Percentiles rank a stretch among this genome's conserved stretches.
phyloP scores from a whole-genome alignment of 2,113 vertebrate genomes.

The Podilymbus podiceps region DNA sequence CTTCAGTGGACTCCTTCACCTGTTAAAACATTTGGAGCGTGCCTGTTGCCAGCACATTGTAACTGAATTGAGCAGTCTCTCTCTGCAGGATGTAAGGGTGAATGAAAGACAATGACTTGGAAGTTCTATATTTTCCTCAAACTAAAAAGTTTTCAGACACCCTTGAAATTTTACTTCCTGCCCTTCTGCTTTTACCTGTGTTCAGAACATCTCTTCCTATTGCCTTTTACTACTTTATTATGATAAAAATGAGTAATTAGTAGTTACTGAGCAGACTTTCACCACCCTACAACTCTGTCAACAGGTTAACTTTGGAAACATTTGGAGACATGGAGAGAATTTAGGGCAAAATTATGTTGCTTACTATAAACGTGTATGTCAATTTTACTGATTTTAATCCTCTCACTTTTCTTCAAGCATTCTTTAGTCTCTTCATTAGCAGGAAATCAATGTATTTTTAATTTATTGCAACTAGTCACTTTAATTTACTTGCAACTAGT shows the following conservation, averaged over 20 bases:
- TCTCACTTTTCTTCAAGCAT: not conserved
- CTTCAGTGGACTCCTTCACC: not conserved
- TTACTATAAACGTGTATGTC: not conserved
- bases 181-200: not conserved
- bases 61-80: not conserved
- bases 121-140: not conserved
- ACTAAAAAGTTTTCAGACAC: not conserved
- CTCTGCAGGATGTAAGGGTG: not conserved
- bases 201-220: not conserved
- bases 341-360: not conserved
- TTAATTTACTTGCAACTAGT: not conserved
- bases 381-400: not conserved
- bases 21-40: not conserved
- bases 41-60: not conserved
- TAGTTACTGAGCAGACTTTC: not conserved
- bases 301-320: not conserved
- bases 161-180: not conserved
- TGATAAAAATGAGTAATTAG: not conserved
- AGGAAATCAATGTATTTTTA: not conserved
- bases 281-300: not conserved
- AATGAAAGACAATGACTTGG: not conserved
- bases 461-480: not conserved
- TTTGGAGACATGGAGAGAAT: not conserved
- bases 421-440: not conserved
- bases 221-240: not conserved